A percentile compares a stretch with the other conserved stretches of the same genome.
These are phyloP conservation scores for Triplophysa rosa DNA, from an alignment of 2,113 vertebrate genomes.

Conservation along the genomic window DNA sequence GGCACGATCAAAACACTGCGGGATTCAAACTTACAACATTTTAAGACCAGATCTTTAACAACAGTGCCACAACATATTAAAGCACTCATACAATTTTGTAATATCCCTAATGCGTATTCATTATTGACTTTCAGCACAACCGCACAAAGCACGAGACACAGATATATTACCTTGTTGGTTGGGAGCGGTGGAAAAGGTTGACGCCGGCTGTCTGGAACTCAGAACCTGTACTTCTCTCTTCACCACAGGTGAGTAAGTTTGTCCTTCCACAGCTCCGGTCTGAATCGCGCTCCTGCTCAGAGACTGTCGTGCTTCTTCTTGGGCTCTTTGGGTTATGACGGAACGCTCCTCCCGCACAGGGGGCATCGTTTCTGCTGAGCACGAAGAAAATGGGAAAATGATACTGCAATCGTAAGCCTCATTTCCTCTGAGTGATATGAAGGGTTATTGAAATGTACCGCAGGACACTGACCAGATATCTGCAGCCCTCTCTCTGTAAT, in stretches of 20 bases:
- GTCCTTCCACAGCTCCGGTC: constrained; percentile 56
- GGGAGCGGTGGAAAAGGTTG: constrained; percentile 21
- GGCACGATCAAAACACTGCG: neutral
- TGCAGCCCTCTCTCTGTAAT: constrained; percentile 32
- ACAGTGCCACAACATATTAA: neutral
- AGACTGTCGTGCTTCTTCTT: constrained; percentile 30
- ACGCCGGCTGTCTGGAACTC: constrained; percentile 58
- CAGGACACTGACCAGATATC: constrained; percentile 30
- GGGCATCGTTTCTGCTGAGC: constrained; percentile 45
- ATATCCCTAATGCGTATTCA: neutral
- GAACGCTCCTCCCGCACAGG: constrained; percentile 21
- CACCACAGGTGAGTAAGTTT: constrained; percentile 62
- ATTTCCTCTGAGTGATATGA: constrained; percentile 27
- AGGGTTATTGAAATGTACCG: constrained; percentile 18
- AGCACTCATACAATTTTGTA: neutral
- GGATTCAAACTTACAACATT: neutral
- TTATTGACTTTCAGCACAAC: neutral
- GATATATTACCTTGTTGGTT: constrained; percentile 66
- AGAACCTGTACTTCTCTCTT: constrained; percentile 71
- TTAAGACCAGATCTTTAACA: neutral
- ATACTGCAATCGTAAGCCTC: constrained; percentile 28
- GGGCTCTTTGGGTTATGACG: constrained; percentile 28
- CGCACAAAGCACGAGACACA: neutral
- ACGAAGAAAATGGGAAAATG: constrained; percentile 23
- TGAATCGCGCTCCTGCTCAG: constrained; percentile 57